Evolutionary conservation across 2,888 invertebrate genomes (phyloP), one percentile per base, ranked within the genome.

Genomic region (Cabera pusaria): DNA sequence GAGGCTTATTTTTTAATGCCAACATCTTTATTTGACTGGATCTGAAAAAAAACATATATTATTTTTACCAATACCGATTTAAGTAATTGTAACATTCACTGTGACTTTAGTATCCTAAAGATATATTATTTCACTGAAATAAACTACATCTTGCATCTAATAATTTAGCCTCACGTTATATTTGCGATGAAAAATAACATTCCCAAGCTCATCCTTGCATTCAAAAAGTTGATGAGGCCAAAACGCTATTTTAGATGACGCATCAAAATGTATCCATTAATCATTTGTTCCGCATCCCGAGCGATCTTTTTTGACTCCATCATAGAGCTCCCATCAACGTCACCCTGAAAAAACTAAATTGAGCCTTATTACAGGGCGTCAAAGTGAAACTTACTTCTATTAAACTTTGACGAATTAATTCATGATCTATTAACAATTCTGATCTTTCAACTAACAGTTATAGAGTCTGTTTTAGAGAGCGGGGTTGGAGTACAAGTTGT

Each of bases 221-320:
- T 12, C 23, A 29, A 24, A 22, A 28, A 18, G 8, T 6, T 23
- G 18, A 36, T 28, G 36, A 29, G 23, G 9, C 23, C 14, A 24
- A 24, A 37, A 29, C 29, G 29, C 24, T 20, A 24, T 19, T 37
- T 24, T 20, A 20, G 19, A 9, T 24, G 29, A 37, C 19, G 14
- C 37, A 9, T n/a, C 20, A 9, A n/a, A 29, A 29, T 3, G 0
- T 1, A 1, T 1, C 5, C 45, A 45, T 49, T 43, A 34, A 45
- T 49, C 42, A 49, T 45, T 31, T 39, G 38, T 33, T 36, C 31
- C 40, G 31, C 35, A 35, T 25, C 29, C 17, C 33, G 19, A 20
- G 21, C 28, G 26, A 39, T 45, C 24, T n/a, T n/a, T n/a, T n/a
- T n/a, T 33, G 29, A 5, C 16, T 2, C 26, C 35, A 34, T 25